These are phyloP conservation scores for Protomyctophum bolini DNA, from an alignment of 2,113 vertebrate genomes.

Conservation along the genomic window DNA sequence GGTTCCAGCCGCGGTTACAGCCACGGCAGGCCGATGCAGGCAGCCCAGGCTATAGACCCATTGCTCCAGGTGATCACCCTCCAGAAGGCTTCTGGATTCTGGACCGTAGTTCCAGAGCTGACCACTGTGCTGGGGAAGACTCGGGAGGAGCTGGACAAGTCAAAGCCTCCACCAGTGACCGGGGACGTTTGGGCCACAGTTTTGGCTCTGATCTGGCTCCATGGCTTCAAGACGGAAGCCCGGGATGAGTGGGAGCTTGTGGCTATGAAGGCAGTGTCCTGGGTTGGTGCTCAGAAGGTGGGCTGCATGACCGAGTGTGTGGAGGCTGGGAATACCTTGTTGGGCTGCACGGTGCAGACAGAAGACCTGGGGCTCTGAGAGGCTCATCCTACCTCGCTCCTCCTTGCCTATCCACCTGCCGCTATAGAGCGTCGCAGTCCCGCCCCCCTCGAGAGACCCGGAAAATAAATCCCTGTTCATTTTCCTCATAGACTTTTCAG, in stretches of 20 bases:
- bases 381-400: neutral
- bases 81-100: constrained; percentile 82
- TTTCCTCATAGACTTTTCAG: no score
- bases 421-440: no score
- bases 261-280: constrained; percentile 77
- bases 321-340: constrained; percentile 56
- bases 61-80: constrained; percentile 76
- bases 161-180: constrained; percentile 65
- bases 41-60: constrained; percentile 19
- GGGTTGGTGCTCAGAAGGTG: constrained; percentile 74
- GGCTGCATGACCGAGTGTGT: constrained; percentile 54
- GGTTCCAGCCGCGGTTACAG: no score
- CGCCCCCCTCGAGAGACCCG: no score
- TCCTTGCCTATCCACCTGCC: no score
- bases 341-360: constrained; percentile 53
- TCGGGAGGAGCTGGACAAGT: constrained; percentile 56
- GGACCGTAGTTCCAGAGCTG: constrained; percentile 69
- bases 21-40: no score
- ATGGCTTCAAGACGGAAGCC: constrained; percentile 55
- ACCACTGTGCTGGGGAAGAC: constrained; percentile 63
- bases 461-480: no score
- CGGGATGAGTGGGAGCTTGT: constrained; percentile 73
- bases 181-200: constrained; percentile 80
- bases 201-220: constrained; percentile 84
- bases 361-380: constrained; percentile 47